Percentiles rank a stretch among this genome's conserved stretches.
Evolutionary conservation across 2,888 invertebrate species (phyloP).

Genomic region (Drosophila leonis): DNA sequence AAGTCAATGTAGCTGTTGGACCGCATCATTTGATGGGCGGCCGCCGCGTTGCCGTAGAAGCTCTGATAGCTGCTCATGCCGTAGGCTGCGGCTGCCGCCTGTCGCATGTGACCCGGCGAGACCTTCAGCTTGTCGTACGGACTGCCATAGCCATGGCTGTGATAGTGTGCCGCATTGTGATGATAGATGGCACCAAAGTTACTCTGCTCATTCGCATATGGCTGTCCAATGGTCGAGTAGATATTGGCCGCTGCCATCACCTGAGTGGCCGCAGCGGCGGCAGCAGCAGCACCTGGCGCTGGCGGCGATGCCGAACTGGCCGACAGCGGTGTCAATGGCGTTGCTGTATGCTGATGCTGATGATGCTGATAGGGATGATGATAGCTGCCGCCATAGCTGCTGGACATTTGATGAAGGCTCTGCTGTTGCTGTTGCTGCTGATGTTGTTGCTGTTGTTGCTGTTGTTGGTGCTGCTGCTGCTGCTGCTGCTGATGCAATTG

Average conservation of each 20-base stretch:
- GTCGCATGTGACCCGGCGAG: slow-evolving; percentile 62
- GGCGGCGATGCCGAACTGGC: slow-evolving; percentile 69
- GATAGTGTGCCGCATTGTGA: slow-evolving; percentile 81
- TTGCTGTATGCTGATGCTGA: slow-evolving; percentile 43
- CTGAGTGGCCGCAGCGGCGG: slow-evolving; percentile 61
- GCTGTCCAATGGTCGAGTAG: slow-evolving; percentile 83
- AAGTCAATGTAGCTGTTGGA: slow-evolving; percentile 85
- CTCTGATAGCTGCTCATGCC: slow-evolving; percentile 84
- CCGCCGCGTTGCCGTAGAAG: slow-evolving; percentile 80
- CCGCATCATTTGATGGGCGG: slow-evolving; percentile 83
- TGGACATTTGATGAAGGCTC: slow-evolving; percentile 44
- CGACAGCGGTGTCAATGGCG: slow-evolving; percentile 69
- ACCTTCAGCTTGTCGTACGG: slow-evolving; percentile 85
- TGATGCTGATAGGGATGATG: slow-evolving; percentile 58
- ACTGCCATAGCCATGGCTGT: slow-evolving; percentile 76
- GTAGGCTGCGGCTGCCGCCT: slow-evolving; percentile 78
- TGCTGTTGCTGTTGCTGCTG: slow-evolving; percentile 51
- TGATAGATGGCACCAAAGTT: slow-evolving; percentile 85
- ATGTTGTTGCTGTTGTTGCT: slow-evolving; percentile 32
- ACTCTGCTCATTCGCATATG: slow-evolving; percentile 83
- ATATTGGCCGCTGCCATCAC: slow-evolving; percentile 82
- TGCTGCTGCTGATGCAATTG: slow-evolving; percentile 57
- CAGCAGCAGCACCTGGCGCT: slow-evolving; percentile 38
- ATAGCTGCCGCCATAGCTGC: slow-evolving; percentile 45
- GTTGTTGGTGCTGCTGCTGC: slow-evolving; percentile 46